phyloP scores from a whole-genome alignment of 2,113 vertebrate species.

The Atlantisia rogersi region DNA sequence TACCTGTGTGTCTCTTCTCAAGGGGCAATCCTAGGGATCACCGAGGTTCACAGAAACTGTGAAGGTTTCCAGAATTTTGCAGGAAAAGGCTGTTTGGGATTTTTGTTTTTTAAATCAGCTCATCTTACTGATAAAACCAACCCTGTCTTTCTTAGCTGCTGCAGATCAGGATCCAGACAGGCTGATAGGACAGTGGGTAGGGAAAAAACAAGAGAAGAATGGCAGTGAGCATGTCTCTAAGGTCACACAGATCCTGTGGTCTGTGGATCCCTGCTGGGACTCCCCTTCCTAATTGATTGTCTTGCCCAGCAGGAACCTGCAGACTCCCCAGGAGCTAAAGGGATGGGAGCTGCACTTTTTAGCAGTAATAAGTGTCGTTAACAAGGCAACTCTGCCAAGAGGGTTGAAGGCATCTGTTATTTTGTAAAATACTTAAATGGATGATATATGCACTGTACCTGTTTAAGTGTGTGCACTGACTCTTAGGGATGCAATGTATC shows the following conservation, averaged over 20 bases:
- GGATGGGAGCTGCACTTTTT: conserved; percentile 31
- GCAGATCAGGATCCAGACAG: neutral
- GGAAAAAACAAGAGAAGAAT: neutral
- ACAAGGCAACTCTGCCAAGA: conserved; percentile 52
- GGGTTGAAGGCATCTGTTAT: conserved; percentile 29
- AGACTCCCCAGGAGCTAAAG: conserved; percentile 28
- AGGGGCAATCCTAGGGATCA: neutral
- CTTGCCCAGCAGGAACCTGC: conserved; percentile 44
- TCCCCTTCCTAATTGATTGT: neutral
- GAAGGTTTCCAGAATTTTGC: neutral
- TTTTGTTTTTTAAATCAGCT: neutral
- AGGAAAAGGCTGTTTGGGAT: neutral
- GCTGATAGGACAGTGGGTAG: neutral
- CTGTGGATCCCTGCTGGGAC: neutral
- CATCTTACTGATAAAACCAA: neutral
- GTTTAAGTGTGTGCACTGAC: conserved; percentile 3
- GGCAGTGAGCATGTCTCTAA: neutral
- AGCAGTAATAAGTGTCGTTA: conserved; percentile 53
- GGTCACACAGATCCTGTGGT: neutral
- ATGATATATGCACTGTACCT: neutral
- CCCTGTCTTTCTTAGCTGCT: neutral
- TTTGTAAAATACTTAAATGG: conserved; percentile 32
- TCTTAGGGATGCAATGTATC: conserved; percentile 18
- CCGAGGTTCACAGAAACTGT: neutral
- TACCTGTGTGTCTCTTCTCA: neutral